phyloP scores from a whole-genome alignment of 2,113 vertebrate species.

The Serilophus lunatus region DNA sequence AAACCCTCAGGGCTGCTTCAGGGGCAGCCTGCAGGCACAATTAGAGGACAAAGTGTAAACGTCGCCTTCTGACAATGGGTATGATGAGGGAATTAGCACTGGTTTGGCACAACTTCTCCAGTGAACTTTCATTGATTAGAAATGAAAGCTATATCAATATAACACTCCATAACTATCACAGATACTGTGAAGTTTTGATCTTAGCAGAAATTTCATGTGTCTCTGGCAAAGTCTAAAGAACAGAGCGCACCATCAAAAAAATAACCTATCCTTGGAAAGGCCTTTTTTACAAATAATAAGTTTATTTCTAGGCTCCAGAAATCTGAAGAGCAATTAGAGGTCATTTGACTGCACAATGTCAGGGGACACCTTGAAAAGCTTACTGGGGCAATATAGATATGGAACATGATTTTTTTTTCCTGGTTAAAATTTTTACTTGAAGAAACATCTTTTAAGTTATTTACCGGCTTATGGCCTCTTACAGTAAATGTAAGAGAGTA shows the following conservation, averaged over 20 bases:
- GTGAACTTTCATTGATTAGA: constrained; percentile 12
- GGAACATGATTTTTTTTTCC: background rate
- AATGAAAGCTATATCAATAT: constrained; percentile 42
- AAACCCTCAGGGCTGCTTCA: constrained; percentile 7
- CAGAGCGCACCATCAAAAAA: background rate
- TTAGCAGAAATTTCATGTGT: background rate
- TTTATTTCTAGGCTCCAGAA: background rate
- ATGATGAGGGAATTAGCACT: background rate
- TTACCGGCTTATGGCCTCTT: background rate
- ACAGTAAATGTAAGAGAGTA: background rate
- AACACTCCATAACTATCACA: background rate
- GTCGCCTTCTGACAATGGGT: background rate
- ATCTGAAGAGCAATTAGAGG: background rate
- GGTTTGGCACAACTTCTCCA: constrained; percentile 10
- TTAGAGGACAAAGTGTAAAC: constrained; percentile 31
- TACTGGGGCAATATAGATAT: background rate
- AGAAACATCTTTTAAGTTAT: rapidly evolving
- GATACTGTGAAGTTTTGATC: background rate
- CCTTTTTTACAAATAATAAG: background rate
- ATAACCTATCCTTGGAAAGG: background rate
- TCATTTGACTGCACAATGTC: background rate
- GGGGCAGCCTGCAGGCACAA: constrained; percentile 22
- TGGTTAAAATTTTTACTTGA: background rate
- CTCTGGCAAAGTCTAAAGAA: background rate
- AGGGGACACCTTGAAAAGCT: background rate